phyloP scores from a whole-genome alignment of 2,797 vertebrate species.

The Gambelia wislizenii region DNA sequence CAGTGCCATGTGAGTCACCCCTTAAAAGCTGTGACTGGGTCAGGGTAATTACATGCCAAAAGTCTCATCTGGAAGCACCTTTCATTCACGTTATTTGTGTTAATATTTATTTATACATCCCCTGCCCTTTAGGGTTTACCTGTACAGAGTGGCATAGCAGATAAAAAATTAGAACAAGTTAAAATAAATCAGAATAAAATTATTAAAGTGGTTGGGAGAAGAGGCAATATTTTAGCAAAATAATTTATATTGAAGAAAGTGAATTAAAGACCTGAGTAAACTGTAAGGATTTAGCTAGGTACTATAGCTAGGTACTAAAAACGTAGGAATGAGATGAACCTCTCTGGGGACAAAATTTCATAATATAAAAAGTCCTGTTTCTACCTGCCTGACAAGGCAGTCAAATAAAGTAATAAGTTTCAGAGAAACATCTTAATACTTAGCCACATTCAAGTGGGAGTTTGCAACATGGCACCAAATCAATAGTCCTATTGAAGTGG shows the following conservation, averaged over 20 bases:
- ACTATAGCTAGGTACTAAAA: too few species aligned
- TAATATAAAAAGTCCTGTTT: background rate
- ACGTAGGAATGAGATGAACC: background rate
- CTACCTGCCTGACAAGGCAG: background rate
- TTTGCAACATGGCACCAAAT: background rate
- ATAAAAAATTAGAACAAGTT: background rate
- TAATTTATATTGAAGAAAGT: background rate
- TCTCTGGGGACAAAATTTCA: background rate
- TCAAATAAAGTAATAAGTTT: too few species aligned
- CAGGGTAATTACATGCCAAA: too few species aligned
- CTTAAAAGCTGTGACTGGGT: too few species aligned
- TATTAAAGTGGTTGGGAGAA: background rate
- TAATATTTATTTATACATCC: background rate
- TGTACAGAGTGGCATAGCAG: background rate
- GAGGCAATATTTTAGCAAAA: too few species aligned
- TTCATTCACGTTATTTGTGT: background rate
- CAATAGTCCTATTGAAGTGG: background rate
- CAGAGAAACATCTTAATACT: background rate
- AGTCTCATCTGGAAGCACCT: too few species aligned
- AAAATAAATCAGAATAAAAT: background rate
- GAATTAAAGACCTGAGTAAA: background rate
- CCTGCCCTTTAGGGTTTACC: background rate
- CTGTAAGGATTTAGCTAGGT: background rate
- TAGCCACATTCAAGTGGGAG: background rate
- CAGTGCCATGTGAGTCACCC: too few species aligned